phyloP scores from a whole-genome alignment of 2,797 vertebrate genomes.

The Sparus aurata region DNA sequence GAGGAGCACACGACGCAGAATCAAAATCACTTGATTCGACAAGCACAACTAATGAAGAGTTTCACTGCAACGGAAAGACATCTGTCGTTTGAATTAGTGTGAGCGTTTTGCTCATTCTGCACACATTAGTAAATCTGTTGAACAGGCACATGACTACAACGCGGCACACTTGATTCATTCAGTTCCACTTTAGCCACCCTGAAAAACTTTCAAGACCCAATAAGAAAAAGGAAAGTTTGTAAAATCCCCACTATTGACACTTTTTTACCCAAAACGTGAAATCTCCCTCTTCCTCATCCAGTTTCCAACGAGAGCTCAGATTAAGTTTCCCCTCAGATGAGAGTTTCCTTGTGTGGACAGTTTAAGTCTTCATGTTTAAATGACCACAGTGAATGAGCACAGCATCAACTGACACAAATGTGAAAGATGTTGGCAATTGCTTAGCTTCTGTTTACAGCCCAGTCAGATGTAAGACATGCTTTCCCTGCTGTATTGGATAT shows the following conservation, averaged over 20 bases:
- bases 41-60: constrained; percentile 52
- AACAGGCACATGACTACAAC: background rate
- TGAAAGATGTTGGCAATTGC: too few relatives aligned
- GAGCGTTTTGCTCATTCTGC: background rate
- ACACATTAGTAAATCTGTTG: constrained; percentile 28
- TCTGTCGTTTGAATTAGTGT: constrained; percentile 49
- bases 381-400: background rate
- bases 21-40: constrained; percentile 45
- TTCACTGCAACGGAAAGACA: constrained; percentile 35
- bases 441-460: background rate
- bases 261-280: background rate
- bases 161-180: background rate
- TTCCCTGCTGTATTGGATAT: background rate
- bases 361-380: too few relatives aligned
- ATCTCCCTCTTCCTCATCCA: background rate
- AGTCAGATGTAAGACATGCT: background rate
- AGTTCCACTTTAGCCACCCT: background rate
- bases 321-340: background rate
- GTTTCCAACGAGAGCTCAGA: background rate
- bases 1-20: constrained; percentile 40
- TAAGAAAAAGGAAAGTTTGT: background rate
- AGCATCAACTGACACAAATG: background rate
- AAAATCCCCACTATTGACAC: background rate
- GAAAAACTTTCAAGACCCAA: background rate
- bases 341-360: background rate